These are phyloP conservation scores for Tetramorium simillimum DNA, from an alignment of 1,140 invertebrate species.

Conservation along the genomic window DNA sequence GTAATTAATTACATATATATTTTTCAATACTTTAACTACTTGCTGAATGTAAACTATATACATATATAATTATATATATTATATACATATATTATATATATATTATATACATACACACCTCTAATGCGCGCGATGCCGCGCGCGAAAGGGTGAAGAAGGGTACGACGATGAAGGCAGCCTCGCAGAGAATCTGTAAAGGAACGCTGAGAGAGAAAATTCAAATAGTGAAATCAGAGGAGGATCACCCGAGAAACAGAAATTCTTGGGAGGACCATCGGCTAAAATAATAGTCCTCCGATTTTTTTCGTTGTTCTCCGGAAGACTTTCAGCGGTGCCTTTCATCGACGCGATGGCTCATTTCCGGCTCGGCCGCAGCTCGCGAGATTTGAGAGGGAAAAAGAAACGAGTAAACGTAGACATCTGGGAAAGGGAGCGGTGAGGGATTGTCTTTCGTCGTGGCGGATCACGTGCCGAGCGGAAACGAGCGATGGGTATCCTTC, in stretches of 20 bases:
- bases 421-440: not conserved
- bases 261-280: not conserved
- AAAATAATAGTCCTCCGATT: conserved; percentile 34
- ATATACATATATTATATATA: conserved; percentile 71
- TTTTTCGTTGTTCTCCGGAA: conserved; percentile 18
- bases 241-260: not conserved
- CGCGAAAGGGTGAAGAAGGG: conserved; percentile 27
- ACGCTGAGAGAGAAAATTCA: not conserved
- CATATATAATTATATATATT: conserved; percentile 68
- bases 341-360: conserved; percentile 22
- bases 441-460: conserved; percentile 7
- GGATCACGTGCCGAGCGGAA: conserved; percentile 19
- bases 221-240: not conserved
- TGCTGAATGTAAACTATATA: conserved; percentile 83
- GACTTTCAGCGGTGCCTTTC: not conserved
- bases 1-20: conserved; percentile 85
- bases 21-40: conserved; percentile 85
- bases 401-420: not conserved
- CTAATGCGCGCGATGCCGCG: conserved; percentile 58
- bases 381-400: not conserved
- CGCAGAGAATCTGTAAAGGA: not conserved
- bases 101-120: conserved; percentile 66
- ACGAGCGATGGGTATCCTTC: conserved; percentile 6
- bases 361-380: not conserved
- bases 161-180: not conserved